These are phyloP conservation scores for Apotomis capreana DNA, from an alignment of 2,888 invertebrate genomes.

Conservation along the genomic window DNA sequence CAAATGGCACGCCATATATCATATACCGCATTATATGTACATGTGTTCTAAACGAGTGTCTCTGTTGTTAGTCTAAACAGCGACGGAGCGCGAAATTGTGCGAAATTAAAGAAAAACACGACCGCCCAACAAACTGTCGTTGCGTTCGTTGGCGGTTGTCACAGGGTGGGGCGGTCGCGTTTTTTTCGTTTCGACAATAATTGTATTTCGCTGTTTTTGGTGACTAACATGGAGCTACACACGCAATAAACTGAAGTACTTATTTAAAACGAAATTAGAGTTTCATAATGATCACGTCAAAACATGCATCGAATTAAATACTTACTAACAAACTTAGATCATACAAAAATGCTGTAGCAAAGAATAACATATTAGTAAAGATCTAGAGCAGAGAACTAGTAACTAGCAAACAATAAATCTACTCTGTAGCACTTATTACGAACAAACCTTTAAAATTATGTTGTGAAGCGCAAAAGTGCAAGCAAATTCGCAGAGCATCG, in stretches of 20 bases:
- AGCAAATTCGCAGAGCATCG: slow-evolving; percentile 37
- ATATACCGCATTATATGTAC: not conserved
- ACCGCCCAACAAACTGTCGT: slow-evolving; percentile 34
- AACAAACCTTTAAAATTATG: slow-evolving; percentile 18
- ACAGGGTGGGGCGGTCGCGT: slow-evolving; percentile 12
- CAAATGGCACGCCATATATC: slow-evolving; percentile 4
- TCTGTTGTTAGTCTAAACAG: slow-evolving; percentile 41
- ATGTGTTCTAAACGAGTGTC: slow-evolving; percentile 22
- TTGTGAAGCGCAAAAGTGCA: slow-evolving; percentile 38
- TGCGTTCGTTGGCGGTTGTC: slow-evolving; percentile 30
- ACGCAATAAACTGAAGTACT: not conserved
- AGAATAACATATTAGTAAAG: not conserved
- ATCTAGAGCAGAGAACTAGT: not conserved
- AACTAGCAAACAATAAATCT: not conserved
- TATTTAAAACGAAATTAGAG: not conserved
- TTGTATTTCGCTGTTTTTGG: slow-evolving; percentile 5
- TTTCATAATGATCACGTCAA: not conserved
- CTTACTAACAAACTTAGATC: too few relatives aligned
- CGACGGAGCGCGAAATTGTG: slow-evolving; percentile 30
- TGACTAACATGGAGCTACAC: not conserved
- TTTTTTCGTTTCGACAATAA: slow-evolving; percentile 27
- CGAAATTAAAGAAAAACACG: slow-evolving; percentile 41
- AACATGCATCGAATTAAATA: not conserved
- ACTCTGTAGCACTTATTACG: not conserved
- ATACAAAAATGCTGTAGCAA: too few relatives aligned